These are phyloP conservation scores for Caenorhabditis latens DNA, from an alignment of 1,140 invertebrate genomes.

Conservation along the genomic window DNA sequence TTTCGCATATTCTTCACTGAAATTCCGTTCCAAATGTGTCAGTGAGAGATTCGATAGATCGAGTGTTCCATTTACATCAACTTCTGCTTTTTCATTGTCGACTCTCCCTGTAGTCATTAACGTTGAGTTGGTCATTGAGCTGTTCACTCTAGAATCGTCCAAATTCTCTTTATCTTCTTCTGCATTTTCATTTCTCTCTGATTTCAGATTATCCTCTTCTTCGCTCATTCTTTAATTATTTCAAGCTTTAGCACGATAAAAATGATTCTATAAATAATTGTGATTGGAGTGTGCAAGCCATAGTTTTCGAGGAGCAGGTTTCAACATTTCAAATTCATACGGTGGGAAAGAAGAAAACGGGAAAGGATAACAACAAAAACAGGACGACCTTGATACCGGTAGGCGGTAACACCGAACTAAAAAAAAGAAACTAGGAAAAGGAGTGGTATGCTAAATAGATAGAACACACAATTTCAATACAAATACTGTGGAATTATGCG, in stretches of 20 bases:
- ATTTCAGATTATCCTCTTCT: neutral
- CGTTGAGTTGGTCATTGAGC: conserved; percentile 11
- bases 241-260: neutral
- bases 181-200: neutral
- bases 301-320: neutral
- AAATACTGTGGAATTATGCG: conserved; percentile 23
- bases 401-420: conserved; percentile 3
- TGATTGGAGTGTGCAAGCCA: neutral
- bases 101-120: neutral
- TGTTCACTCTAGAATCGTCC: conserved; percentile 25
- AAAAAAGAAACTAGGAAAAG: neutral
- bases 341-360: neutral
- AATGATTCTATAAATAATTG: neutral
- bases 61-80: neutral
- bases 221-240: conserved; percentile 29
- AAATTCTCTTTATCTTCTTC: conserved; percentile 31
- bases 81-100: conserved; percentile 15
- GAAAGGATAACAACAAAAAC: neutral
- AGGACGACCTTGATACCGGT: conserved; percentile 2
- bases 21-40: conserved; percentile 19
- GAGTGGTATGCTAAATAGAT: neutral
- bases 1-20: neutral
- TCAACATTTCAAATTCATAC: conserved; percentile 22
- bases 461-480: no score
- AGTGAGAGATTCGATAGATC: conserved; percentile 25